Base-by-base conservation (phyloP, 1,140 invertebrate species). In the Drosophila micromelanica region DNA sequence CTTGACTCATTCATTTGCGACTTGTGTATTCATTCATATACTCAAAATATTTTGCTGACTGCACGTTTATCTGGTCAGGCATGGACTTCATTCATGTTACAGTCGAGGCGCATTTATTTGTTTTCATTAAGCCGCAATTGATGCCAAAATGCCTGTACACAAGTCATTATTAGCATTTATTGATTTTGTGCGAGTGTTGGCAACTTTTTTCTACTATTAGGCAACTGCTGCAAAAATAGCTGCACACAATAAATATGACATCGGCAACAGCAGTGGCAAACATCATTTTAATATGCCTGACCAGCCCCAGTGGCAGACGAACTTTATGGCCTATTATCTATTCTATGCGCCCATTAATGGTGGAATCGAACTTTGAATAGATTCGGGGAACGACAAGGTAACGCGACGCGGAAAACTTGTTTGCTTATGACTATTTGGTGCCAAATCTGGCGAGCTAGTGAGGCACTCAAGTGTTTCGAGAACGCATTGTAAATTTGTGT, bases 311-410 rank as follows among this genome's bases (percentile, higher is more conserved):
- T 51, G 78, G 51, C 70, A 79, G 85, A 87, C 89, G 84, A 84
- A 79, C 52, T 89, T 87, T 84, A 87, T 89, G 79, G 82, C 84
- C 82, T 87, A 86, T 86, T 86, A 86, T 86, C 75, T 82, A 89
- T 87, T 87, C 82, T 76, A 89, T 89, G 84, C 77, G 46, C 59
- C 78, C 63, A 87, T 87, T 87, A 86, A 81, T 78, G 71, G 75
- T 51, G 60, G 71, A 87, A 79, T 82, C 67, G 71, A 76, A 82
- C 78, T 82, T 73, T 77, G 65, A 52, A 71, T 38, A 11, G 71
- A 52, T 52, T 43, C 30, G 45, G 9, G 11, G 15, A 17, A 32
- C 46, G 57, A 13, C n/a, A 46, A 42, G 30, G 32, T 32, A 23
- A 7, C 35, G 30, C 4, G 37, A 2, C 23, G 6, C 40, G 15